phyloP scores from a whole-genome alignment of 2,888 invertebrate species.

The Bimastos eiseni region DNA sequence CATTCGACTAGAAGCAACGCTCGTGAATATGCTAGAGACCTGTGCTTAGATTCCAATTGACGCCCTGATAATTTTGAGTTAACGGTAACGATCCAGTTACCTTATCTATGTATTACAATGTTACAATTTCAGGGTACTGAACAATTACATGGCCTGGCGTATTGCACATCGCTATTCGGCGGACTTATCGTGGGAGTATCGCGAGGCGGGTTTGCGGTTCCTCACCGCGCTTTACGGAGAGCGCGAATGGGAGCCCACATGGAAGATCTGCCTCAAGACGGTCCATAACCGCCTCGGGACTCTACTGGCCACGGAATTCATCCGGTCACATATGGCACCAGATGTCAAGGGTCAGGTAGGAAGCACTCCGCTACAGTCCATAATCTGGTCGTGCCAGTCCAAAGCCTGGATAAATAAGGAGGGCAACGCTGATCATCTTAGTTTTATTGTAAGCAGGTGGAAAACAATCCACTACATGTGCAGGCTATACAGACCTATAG shows the following conservation, averaged over 20 bases:
- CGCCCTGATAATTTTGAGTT: too few relatives aligned
- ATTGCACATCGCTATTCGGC: conserved; percentile 67
- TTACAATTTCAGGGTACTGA: conserved; percentile 63
- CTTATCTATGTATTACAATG: background rate
- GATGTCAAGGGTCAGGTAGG: conserved; percentile 46
- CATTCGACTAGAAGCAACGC: too few relatives aligned
- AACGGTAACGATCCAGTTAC: too few relatives aligned
- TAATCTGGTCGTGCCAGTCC: too few relatives aligned
- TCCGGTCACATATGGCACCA: conserved; percentile 28
- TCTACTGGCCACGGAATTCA: conserved; percentile 36
- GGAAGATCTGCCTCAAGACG: conserved; percentile 31
- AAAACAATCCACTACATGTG: too few relatives aligned
- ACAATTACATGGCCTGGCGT: conserved; percentile 70
- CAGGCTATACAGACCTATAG: too few relatives aligned
- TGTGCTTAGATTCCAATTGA: too few relatives aligned
- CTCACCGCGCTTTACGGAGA: conserved; percentile 14
- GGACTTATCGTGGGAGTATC: conserved; percentile 65
- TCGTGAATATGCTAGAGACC: too few relatives aligned
- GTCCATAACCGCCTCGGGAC: conserved; percentile 27
- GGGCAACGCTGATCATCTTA: too few relatives aligned
- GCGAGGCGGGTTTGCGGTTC: conserved; percentile 38
- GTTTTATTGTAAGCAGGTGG: too few relatives aligned
- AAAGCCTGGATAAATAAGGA: too few relatives aligned
- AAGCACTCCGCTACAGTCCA: too few relatives aligned
- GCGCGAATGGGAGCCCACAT: conserved; percentile 24